These are phyloP conservation scores for Falco punctatus DNA, from an alignment of 2,113 vertebrate genomes.

Conservation along the genomic window DNA sequence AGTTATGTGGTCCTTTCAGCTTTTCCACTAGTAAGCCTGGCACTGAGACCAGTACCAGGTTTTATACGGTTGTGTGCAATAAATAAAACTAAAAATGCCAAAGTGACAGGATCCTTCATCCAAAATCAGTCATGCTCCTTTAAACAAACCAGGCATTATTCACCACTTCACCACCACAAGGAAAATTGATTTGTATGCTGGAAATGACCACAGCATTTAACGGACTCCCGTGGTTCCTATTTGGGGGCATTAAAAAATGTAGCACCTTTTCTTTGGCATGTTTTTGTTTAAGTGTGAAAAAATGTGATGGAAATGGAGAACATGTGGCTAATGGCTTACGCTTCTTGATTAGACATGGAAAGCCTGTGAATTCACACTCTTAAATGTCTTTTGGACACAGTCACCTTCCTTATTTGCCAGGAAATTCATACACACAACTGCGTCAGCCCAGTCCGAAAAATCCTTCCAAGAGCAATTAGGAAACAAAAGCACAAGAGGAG, in stretches of 20 bases:
- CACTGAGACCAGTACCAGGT: conserved; percentile 63
- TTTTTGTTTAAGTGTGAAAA: conserved; percentile 73
- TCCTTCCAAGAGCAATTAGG: conserved; percentile 61
- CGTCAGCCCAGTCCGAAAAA: conserved; percentile 42
- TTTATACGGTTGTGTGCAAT: conserved; percentile 77
- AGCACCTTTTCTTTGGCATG: conserved; percentile 72
- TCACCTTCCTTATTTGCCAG: conserved; percentile 69
- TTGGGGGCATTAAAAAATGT: conserved; percentile 72
- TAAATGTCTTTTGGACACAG: conserved; percentile 74
- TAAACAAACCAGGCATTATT: conserved; percentile 78
- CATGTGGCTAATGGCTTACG: conserved; percentile 70
- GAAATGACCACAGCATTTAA: conserved; percentile 67
- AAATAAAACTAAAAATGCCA: conserved; percentile 78
- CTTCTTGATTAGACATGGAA: conserved; percentile 75
- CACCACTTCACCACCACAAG: conserved; percentile 76
- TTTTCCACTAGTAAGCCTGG: conserved; percentile 63
- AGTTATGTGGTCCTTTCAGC: conserved; percentile 57
- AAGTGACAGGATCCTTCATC: conserved; percentile 74
- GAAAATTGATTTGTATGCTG: conserved; percentile 70
- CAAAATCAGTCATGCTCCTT: conserved; percentile 72
- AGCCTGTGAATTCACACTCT: conserved; percentile 66
- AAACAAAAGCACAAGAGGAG: conserved; percentile 53
- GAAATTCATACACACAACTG: conserved; percentile 70
- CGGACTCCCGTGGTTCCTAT: conserved; percentile 70
- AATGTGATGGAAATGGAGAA: conserved; percentile 75